Base-by-base conservation (phyloP, 2,888 invertebrate species). In the Augochlorella aurata region DNA sequence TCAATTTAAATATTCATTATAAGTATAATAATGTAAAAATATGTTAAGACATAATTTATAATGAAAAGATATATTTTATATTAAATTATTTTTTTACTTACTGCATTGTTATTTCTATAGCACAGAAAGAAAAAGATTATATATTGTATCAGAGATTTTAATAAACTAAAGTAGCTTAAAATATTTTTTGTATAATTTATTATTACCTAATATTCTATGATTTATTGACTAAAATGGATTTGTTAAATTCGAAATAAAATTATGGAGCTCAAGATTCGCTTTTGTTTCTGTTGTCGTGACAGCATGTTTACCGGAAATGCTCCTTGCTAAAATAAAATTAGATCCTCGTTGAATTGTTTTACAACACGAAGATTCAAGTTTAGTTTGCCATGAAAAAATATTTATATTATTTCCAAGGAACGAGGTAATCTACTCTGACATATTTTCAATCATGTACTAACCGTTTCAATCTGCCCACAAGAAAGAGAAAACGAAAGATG, bases 301-400 rank as follows among this genome's bases (percentile, higher is more conserved):
- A 83, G 83, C 85, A 52, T 88, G 80, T 90, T 90, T 89, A 78
- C 10, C 54, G 24, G n/a, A 67, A 84, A 72, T 65, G 14, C 70
- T 73, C 65, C 49, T 63, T 10, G 44, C 69, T 49, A 47, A 69
- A 81, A 70, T 38, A 63, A n/a, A 44, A n/a, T 65, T n/a, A 47
- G n/a, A 18, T 63, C 18, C 44, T 29, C 38, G 52, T 73, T 68
- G 68, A 69, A 65, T 81, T 82, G 63, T 82, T 82, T 81, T 69
- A 29, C 38, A 63, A 21, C 10, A 29, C 29, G 38, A 74, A 81
- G 81, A 82, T 65, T 54, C 58, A 73, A 67, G 77, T 87, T 89
- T 77, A 91, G 90, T 88, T 91, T 91, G 91, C 90, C 91, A 91
- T 91, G 90, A 90, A 89, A 90, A 83, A 68, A 88, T 82, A 74